A percentile compares a stretch with the other conserved stretches of the same genome.
These are phyloP conservation scores for Urocyon cinereoargenteus DNA, from an alignment of 2,797 vertebrate genomes.

Conservation along the genomic window DNA sequence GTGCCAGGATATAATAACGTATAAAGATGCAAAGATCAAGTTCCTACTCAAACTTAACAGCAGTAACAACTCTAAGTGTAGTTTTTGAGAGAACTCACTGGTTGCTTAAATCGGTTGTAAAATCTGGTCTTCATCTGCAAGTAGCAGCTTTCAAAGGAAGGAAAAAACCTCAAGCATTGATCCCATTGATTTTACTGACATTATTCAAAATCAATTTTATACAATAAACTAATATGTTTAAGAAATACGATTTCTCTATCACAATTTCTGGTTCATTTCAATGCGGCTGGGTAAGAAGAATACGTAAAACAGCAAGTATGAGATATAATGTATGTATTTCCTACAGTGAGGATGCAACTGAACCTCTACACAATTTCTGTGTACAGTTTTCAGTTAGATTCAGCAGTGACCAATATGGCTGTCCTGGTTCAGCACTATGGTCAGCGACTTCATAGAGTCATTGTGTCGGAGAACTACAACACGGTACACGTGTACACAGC, in stretches of 20 bases:
- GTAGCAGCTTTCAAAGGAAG: slow-evolving; percentile 17
- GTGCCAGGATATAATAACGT: slow-evolving; percentile 44
- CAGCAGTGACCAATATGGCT: slow-evolving; percentile 85
- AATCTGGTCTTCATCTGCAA: background rate
- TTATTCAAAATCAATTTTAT: slow-evolving; percentile 12
- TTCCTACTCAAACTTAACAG: slow-evolving; percentile 17
- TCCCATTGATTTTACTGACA: slow-evolving; percentile 45
- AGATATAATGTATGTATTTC: background rate
- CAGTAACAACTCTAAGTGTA: slow-evolving; percentile 28
- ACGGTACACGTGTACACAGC: background rate
- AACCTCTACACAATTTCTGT: slow-evolving; percentile 69
- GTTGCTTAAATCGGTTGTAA: background rate
- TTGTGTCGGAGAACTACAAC: slow-evolving; percentile 64
- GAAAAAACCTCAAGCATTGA: background rate
- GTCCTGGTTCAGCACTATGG: slow-evolving; percentile 89
- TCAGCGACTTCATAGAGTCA: slow-evolving; percentile 85
- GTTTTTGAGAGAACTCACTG: background rate
- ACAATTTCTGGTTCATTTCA: slow-evolving; percentile 26
- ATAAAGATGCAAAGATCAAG: slow-evolving; percentile 62
- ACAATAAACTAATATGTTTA: background rate
- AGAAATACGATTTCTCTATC: slow-evolving; percentile 37
- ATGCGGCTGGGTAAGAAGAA: background rate
- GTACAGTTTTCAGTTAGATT: slow-evolving; percentile 74
- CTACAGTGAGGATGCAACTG: slow-evolving; percentile 17
- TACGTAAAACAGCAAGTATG: background rate